These are phyloP conservation scores for Nerophis lumbriciformis DNA, from an alignment of 2,113 vertebrate species.

Conservation along the genomic window DNA sequence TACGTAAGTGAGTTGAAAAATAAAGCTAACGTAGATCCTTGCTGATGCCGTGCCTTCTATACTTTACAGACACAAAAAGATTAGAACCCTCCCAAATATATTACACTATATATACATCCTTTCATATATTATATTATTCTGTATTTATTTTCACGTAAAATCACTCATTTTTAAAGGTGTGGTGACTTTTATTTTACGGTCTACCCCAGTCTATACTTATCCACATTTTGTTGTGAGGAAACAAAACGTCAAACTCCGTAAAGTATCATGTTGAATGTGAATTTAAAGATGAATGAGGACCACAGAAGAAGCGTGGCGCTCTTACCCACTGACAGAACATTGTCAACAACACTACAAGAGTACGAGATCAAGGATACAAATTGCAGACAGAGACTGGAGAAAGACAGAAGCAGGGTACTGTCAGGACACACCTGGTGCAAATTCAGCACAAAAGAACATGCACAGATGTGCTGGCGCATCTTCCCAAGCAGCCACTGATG, in stretches of 20 bases:
- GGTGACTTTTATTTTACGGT: too few relatives aligned
- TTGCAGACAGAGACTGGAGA: slow-evolving; percentile 19
- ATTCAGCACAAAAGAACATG: slow-evolving; percentile 36
- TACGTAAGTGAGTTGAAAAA: too few relatives aligned
- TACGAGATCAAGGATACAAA: slow-evolving; percentile 31
- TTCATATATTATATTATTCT: too few relatives aligned
- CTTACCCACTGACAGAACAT: slow-evolving; percentile 52
- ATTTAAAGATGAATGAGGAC: not conserved
- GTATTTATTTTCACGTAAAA: too few relatives aligned
- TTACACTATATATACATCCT: too few relatives aligned
- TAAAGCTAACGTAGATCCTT: too few relatives aligned
- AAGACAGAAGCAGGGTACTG: slow-evolving; percentile 28
- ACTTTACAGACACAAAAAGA: too few relatives aligned
- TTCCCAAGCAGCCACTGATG: slow-evolving; percentile 60
- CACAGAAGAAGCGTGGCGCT: slow-evolving; percentile 29
- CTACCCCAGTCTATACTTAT: too few relatives aligned
- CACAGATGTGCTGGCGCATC: slow-evolving; percentile 65
- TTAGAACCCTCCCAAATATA: too few relatives aligned
- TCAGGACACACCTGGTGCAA: slow-evolving; percentile 64
- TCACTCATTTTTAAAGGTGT: too few relatives aligned
- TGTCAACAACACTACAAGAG: slow-evolving; percentile 43
- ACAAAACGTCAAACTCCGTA: not conserved
- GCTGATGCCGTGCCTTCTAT: too few relatives aligned
- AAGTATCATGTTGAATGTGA: not conserved
- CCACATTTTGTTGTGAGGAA: too few relatives aligned